Evolutionary conservation across 2,888 invertebrate species (phyloP).

Genomic region (Ophioninae sp.): DNA sequence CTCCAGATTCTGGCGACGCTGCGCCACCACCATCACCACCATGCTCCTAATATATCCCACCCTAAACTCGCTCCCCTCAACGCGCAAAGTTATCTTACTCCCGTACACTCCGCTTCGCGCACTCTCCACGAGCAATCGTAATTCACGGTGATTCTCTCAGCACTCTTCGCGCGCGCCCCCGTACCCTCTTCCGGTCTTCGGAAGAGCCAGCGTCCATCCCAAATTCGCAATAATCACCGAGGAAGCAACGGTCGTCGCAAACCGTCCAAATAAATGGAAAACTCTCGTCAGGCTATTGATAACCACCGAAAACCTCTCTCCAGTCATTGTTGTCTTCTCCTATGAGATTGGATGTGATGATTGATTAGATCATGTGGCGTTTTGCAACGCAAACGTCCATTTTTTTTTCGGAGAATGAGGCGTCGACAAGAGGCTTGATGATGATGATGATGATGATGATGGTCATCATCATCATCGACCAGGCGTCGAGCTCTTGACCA

Average conservation of each 20-base stretch:
- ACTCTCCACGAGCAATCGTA: not conserved
- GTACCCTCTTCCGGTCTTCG: constrained; percentile 46
- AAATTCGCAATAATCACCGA: too few species aligned
- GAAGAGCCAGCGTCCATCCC: not conserved
- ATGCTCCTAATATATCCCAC: constrained; percentile 43
- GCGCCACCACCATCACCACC: constrained; percentile 35
- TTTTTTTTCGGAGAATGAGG: constrained; percentile 15
- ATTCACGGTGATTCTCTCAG: constrained; percentile 34
- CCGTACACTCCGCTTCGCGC: constrained; percentile 38
- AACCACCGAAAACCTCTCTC: too few species aligned
- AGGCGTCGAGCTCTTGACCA: constrained; percentile 20
- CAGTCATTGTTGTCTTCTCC: too few species aligned
- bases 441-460: constrained; percentile 22
- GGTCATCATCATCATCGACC: too few species aligned
- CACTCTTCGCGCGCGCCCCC: not conserved
- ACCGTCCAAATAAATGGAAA: too few species aligned
- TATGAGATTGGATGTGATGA: too few species aligned
- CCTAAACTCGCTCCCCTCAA: constrained; percentile 54
- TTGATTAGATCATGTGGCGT: too few species aligned
- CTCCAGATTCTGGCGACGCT: constrained; percentile 69
- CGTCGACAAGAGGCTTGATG: constrained; percentile 12
- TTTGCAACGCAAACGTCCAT: too few species aligned
- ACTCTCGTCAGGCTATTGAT: too few species aligned
- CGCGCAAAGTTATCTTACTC: constrained; percentile 52
- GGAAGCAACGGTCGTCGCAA: too few species aligned